phyloP scores from a whole-genome alignment of 2,797 vertebrate species.

The Mareca strepera region DNA sequence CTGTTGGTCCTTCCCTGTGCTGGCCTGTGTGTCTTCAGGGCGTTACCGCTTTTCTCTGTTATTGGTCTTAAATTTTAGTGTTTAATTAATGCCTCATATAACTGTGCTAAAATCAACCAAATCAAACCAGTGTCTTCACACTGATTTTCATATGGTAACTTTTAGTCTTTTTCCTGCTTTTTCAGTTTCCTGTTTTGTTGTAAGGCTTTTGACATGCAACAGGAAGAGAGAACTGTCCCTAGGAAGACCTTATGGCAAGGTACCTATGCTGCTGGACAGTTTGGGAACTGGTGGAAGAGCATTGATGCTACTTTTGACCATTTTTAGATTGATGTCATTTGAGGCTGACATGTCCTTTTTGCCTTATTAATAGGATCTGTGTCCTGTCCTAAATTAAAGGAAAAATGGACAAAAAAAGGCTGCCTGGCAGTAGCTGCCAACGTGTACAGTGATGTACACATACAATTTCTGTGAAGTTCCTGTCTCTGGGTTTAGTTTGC shows the following conservation, averaged over 20 bases:
- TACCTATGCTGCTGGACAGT: neutral
- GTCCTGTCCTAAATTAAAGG: neutral
- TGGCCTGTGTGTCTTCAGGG: neutral
- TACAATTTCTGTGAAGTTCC: neutral
- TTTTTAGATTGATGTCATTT: neutral
- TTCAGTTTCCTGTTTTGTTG: neutral
- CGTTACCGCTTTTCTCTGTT: neutral
- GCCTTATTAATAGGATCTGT: neutral
- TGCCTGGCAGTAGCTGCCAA: neutral
- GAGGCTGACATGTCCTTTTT: neutral
- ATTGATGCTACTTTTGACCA: neutral
- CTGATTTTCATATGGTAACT: neutral
- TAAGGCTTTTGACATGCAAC: neutral
- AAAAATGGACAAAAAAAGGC: neutral
- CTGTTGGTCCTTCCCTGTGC: slow-evolving; percentile 10
- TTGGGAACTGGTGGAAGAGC: neutral
- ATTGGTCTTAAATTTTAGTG: neutral
- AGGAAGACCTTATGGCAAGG: neutral
- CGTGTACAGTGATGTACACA: neutral
- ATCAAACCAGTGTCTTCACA: neutral
- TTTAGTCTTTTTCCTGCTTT: neutral
- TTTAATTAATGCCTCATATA: neutral
- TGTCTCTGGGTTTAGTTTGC: neutral
- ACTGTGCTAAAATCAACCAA: neutral
- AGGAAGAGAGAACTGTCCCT: neutral